Evolutionary conservation across 1,140 invertebrate species (phyloP), one percentile per base, ranked within the genome.

Genomic region (Microplitis mediator): DNA sequence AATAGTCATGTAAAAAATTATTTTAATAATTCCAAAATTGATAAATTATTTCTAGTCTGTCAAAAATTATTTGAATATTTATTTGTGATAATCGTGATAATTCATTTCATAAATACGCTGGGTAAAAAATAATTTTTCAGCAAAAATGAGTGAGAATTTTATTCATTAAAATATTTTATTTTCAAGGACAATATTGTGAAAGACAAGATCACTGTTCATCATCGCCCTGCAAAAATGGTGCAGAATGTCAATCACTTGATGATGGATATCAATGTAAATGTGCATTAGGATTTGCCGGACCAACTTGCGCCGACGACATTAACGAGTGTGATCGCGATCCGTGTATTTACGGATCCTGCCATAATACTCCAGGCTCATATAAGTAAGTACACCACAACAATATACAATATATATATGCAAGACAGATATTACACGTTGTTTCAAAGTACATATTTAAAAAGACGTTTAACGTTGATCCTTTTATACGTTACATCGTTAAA

Each of bases 311-410:
- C 62, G 92, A 95, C 70, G 96, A 98, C 87, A 93, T 97, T 54
- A 90, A 96, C 83, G 97, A 98, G 85, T 98, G 97, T 84, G 84
- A 87, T 66, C 89, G 89, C 52, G 90, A 92, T 61, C 93, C 94
- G 4, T 96, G 95, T 87, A 89, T 90, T 77, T 91, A 95, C 76
- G 94, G 94, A 54, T 91, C 93, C 64, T 97, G 95, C 83, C 90
- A 91, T 80, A 97, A 97, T 85, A 95, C 94, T 66, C 94, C 95
- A 81, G 95, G 95, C 77, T 95, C 93, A 56, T 97, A 97, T 88
- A 93, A 94, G 91, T 95, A 89, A 94, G 92, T 91, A 52, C 50
- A 69, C 34, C 32, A 35, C 60, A 67, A 62, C 14, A 8, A 68
- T 66, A 52, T 50, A 45, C 14, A 35, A 56, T 58, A 13, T 13